Evolutionary conservation across 2,113 vertebrate species (phyloP), one percentile per base, ranked within the genome.

Genomic region (Halichoerus grypus): DNA sequence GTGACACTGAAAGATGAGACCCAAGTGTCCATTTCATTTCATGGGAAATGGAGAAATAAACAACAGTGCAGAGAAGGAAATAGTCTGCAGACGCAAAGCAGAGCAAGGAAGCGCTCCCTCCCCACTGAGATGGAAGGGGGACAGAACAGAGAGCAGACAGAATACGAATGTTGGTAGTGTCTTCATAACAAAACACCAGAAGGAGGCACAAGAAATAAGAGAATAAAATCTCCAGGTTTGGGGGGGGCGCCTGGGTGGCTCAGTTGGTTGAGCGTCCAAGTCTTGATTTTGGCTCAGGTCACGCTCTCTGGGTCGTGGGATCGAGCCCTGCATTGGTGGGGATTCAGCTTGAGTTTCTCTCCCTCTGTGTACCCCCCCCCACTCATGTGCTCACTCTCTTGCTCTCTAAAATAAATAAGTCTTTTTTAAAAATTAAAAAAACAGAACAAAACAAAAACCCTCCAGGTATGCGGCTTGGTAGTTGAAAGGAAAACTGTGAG

Each of bases 91-190:
- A 5, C 3, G 12, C 11, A 26, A n/a, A 36, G 18, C 28, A 24
- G 14, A 16, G 46, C 1, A 0, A 28, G 1, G 39, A 55, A 71
- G 10, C 5, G 1, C 15, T 22, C 5, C 46, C 28, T 65, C 19
- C 63, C 39, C 55, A 6, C 9, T 13, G 49, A 28, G 61, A 14
- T 0, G 19, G 21, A 57, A 26, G 69, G 36, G 53, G 71, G 24
- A 61, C 33, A 46, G 61, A 59, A 39, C 22, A 42, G 9, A 85
- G 31, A 77, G 61, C 39, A 86, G 59, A 71, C 16, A 42, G 21
- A 72, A 6, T 10, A 53, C 65, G 71, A 36, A 81, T 19, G n/a
- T 46, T 72, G 36, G 26, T 49, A 13, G 49, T 53, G 21, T 82
- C 24, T 83, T 95, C 53, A 18, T 67, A 61, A 55, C 7, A 42